Evolutionary conservation across 2,113 vertebrate genomes (phyloP), one percentile per base, ranked within the genome.

Genomic region (Myocastor coypus): DNA sequence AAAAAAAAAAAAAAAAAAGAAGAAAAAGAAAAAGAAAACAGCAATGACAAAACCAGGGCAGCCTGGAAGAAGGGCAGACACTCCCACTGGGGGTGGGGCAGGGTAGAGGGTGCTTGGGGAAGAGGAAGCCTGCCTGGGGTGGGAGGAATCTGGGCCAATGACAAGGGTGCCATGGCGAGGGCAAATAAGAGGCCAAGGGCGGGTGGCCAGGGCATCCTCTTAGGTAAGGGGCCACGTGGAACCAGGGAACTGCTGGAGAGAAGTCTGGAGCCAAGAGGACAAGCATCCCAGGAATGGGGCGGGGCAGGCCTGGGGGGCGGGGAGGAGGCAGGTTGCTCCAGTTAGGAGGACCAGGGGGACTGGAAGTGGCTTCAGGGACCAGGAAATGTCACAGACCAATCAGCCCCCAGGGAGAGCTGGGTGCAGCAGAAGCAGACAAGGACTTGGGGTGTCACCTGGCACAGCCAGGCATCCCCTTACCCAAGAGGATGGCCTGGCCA

Each of bases 251-350:
- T 84, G 17, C 73, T 87, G 68, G 68, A 20, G n/a, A 40, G 30
- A 28, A 75, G 46, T 22, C 61, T 94, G 13, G 96, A 90, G 73
- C 91, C 87, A 61, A 11, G 71, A 87, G 24, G 0, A 40, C 83
- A 83, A 83, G 40, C 78, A 92, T 46, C 78, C 40, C 34, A 84
- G 10, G 95, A 96, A 92, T 94, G 96, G 55, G 89, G 91, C 46
- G 87, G 52, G 59, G 20, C 80, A 50, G 77, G 40, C 57, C 55
- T 19, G 4, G 73, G 24, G 20, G 26, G 81, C 3, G 22, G 34
- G 66, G 80, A 64, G 63, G 78, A 71, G 40, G 17, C 8, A 46
- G 64, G n/a, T 32, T 28, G 7, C 61, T 30, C 50, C 40, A 10
- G 69, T n/a, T 89, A 26, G 26, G 83, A 73, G 61, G 40, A 64